These are phyloP conservation scores for Chrysemys picta DNA, from an alignment of 2,113 vertebrate genomes.

Conservation along the genomic window DNA sequence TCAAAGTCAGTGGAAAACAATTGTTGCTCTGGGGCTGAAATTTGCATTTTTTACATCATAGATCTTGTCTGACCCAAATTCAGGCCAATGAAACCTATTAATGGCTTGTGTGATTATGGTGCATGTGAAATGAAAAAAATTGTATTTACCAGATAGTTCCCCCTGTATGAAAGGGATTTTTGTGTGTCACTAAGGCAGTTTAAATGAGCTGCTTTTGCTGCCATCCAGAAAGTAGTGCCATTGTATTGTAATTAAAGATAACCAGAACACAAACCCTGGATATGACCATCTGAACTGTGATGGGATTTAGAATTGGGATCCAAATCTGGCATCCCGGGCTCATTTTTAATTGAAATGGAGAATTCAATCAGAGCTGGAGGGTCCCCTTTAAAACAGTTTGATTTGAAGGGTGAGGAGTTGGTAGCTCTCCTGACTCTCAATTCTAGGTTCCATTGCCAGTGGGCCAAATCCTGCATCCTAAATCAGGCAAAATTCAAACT, in stretches of 20 bases:
- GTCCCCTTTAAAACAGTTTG: neutral
- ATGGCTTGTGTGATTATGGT: neutral
- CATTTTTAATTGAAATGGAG: neutral
- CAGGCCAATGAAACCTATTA: neutral
- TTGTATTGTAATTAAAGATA: too few relatives aligned
- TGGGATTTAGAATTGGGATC: neutral
- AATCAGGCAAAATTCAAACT: neutral
- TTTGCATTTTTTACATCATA: neutral
- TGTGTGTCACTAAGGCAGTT: neutral
- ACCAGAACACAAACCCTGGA: rapidly evolving
- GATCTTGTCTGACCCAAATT: neutral
- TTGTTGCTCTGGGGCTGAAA: neutral
- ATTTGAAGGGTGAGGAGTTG: neutral
- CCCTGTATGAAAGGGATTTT: neutral
- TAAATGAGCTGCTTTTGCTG: neutral
- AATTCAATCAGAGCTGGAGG: neutral
- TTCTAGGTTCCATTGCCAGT: neutral
- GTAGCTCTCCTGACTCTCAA: neutral
- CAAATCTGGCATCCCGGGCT: neutral
- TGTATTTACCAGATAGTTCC: neutral
- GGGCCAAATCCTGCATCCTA: neutral
- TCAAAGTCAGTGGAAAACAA: neutral
- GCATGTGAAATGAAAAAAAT: neutral
- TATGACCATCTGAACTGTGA: neutral
- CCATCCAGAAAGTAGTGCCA: neutral